Percentiles rank a stretch among this genome's conserved stretches.
Conservation (phyloP, 2,797 vertebrate species). For the Clangula hyemalis region DNA sequence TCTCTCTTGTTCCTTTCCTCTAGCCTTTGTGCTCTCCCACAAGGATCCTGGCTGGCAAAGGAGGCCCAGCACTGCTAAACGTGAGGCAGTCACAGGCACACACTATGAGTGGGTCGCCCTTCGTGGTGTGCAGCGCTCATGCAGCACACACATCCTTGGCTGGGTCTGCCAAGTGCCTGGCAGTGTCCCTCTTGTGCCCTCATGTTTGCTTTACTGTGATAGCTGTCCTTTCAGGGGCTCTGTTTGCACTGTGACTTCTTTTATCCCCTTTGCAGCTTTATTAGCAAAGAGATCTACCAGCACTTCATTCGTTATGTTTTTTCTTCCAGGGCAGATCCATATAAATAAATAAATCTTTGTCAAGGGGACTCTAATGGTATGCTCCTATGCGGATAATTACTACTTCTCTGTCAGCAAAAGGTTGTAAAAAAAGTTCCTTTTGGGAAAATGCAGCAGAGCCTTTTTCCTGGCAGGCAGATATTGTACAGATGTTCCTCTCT, state of each 20-base stretch:
- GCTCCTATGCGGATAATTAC: constrained; percentile 69
- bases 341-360: constrained; percentile 17
- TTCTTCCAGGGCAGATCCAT: constrained; percentile 11
- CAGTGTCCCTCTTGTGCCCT: background rate
- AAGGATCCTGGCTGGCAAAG: background rate
- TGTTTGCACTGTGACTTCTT: background rate
- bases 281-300: constrained; percentile 45
- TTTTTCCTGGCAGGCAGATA: constrained; percentile 56
- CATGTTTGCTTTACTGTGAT: background rate
- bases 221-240: constrained; percentile 28
- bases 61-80: background rate
- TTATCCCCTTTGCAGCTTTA: background rate
- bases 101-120: accelerated
- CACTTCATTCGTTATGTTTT: background rate
- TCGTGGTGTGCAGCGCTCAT: background rate
- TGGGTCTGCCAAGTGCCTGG: background rate
- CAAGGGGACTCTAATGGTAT: constrained; percentile 56
- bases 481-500: constrained; percentile 61
- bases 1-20: background rate
- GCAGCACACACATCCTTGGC: background rate
- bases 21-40: accelerated
- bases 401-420: constrained; percentile 71
- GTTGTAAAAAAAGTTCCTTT: constrained; percentile 65
- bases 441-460: constrained; percentile 48
- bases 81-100: accelerated